Evolutionary conservation across 2,888 invertebrate species (phyloP), one percentile per base, ranked within the genome.

Genomic region (Hesperia comma): DNA sequence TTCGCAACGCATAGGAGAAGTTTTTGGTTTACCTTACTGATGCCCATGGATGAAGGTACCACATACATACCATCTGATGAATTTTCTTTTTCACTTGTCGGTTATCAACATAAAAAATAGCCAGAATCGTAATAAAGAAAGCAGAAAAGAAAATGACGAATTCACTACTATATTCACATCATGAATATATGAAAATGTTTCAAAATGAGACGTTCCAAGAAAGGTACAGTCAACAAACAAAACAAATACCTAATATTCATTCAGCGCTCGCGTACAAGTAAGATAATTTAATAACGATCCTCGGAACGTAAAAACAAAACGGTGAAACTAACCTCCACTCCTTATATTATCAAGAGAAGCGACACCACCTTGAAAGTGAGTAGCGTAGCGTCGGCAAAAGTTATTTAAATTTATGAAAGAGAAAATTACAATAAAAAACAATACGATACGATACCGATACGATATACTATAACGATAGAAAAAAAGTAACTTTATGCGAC

Each of bases 341-440:
- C 17, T 17, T 37, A 33, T 21, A 21, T 46, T 46, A 46, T 19
- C 49, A 49, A 49, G 49, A 49, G 40, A 40, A 26, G 57, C 56
- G 56, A 63, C 63, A 63, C 56, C 33, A 63, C 57, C 57, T 57
- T 49, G 49, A 57, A 40, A 40, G 49, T 56, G 56, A 56, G 56
- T 14, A 14, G 56, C 1, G 57, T 63, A 63, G 21, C 49, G 63
- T 63, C 26, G 26, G 57, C 57, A 57, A 57, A 54, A 51, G 12
- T 37, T 1, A 63, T 21, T 19, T 14, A 14, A 19, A 14, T 14
- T n/a, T 37, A 19, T 8, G 3, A 51, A 37, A 12, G 12, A 33
- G 7, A 33, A 37, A 37, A 37, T 37, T 10, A 37, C 8, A 37
- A 7, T 37, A 8, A 1, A 37, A 37, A 8, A 12, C 12, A 12